These are phyloP conservation scores for Hyposoter dolosus DNA, from an alignment of 2,888 invertebrate genomes.

Conservation along the genomic window DNA sequence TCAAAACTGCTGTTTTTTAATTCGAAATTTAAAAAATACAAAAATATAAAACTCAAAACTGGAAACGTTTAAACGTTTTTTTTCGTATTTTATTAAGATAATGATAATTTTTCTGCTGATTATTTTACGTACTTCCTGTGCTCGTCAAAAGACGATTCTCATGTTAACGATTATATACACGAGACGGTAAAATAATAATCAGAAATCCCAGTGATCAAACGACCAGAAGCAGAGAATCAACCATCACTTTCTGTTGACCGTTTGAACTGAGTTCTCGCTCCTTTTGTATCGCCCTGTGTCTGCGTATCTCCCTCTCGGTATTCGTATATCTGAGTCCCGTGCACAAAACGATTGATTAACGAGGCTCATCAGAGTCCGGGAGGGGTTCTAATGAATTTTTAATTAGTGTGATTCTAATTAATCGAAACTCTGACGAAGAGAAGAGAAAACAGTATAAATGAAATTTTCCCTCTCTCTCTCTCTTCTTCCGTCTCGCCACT, in stretches of 20 bases:
- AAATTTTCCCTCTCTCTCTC: neutral
- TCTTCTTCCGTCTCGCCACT: neutral
- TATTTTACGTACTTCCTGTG: neutral
- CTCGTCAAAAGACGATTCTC: slow-evolving; percentile 14
- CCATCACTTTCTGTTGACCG: neutral
- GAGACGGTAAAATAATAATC: neutral
- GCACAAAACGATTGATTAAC: slow-evolving; percentile 52
- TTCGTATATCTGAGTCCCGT: neutral
- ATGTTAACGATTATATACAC: slow-evolving; percentile 32
- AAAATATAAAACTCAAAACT: too few species aligned
- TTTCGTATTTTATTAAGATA: too few species aligned
- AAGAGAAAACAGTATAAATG: neutral
- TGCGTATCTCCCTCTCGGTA: neutral
- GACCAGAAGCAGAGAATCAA: neutral
- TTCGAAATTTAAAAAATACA: too few species aligned
- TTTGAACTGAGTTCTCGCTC: neutral
- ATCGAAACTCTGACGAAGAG: neutral
- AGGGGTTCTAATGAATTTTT: slow-evolving; percentile 53
- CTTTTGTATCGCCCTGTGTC: neutral
- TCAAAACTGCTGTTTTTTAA: too few species aligned
- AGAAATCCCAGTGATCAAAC: neutral
- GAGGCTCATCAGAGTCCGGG: slow-evolving; percentile 45
- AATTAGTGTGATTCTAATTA: slow-evolving; percentile 60
- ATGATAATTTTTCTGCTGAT: too few species aligned
- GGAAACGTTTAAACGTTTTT: too few species aligned